A percentile compares a stretch with the other conserved stretches of the same genome.
These are phyloP conservation scores for Eumaeus atala DNA, from an alignment of 1,140 invertebrate genomes.

Conservation along the genomic window DNA sequence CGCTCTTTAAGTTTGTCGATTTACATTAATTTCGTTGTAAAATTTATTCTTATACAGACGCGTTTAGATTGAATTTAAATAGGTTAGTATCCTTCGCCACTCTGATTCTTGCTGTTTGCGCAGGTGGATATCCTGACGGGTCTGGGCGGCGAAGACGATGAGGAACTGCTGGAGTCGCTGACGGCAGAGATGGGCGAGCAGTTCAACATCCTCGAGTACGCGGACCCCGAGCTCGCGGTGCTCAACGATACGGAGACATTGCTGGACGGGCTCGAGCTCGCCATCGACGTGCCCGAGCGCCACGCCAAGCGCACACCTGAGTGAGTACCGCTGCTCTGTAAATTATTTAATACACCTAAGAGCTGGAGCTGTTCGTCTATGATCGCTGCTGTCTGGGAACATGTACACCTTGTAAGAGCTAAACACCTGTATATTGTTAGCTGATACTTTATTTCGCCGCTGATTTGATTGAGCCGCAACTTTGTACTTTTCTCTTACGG, in stretches of 20 bases:
- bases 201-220: constrained; percentile 97
- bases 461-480: too few species aligned
- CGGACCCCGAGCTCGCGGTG: constrained; percentile 93
- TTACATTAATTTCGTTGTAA: too few species aligned
- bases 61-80: too few species aligned
- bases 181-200: constrained; percentile 92
- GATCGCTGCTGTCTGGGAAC: too few species aligned
- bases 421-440: too few species aligned
- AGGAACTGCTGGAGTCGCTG: constrained; percentile 82
- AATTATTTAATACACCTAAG: too few species aligned
- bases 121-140: constrained; percentile 86
- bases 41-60: too few species aligned
- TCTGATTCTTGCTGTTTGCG: neutral
- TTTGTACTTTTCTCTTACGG: too few species aligned
- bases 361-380: too few species aligned
- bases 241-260: constrained; percentile 82
- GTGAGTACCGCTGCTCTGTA: constrained; percentile 20
- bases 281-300: constrained; percentile 74
- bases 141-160: constrained; percentile 89
- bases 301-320: constrained; percentile 76
- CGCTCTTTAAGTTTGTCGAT: too few species aligned
- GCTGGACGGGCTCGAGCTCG: constrained; percentile 84
- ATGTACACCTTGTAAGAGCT: too few species aligned
- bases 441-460: neutral
- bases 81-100: too few species aligned